Base-by-base conservation (phyloP, 2,888 invertebrate species). In the Rotaria socialis region DNA sequence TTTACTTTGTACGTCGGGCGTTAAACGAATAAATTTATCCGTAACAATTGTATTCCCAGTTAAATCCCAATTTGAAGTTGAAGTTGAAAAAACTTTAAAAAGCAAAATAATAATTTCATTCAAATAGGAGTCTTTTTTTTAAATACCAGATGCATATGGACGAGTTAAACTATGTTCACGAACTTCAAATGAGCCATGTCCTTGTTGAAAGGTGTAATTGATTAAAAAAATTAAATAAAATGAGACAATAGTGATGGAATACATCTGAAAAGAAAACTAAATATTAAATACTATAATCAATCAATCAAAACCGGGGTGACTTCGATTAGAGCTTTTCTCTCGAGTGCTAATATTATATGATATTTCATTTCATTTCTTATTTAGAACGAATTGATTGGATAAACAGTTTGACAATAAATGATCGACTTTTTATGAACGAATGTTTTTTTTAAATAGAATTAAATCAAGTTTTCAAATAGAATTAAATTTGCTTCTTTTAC, bases 1-100 rank as follows among this genome's bases (percentile, higher is more conserved):
- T 92, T 94, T 94, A 88, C 97, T 97, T 91, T 97, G 97, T 88
- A 94, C 92, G 91, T 99, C 97, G 3, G 96, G 94, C 8, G 98
- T 99, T 88, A 99, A 92, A 89, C 97, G 93, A 89, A 99, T 94
- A 90, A 96, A 96, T 92, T 95, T 95, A 89, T 94, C 94, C 19
- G 97, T 97, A 27, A 98, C 95, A 92, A 99, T 95, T 24, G 98
- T 97, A 90, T 94, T 95, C 87, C 98, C 99, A 90, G 94, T 92
- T 91, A 97, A 96, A 92, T 98, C 96, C 99, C 99, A 99, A 91
- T 95, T 55, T 55, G 86, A 85, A n/a, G 56, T 56, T 19, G 75
- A 56, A n/a, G 86, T 58, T 47, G 86, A 86, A 35, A 52, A 52
- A 52, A 85, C 47, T 47, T 52, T 16, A 50, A 50, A 85, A 85